Base-by-base conservation (phyloP, 2,888 invertebrate species). In the Sesia bembeciformis region DNA sequence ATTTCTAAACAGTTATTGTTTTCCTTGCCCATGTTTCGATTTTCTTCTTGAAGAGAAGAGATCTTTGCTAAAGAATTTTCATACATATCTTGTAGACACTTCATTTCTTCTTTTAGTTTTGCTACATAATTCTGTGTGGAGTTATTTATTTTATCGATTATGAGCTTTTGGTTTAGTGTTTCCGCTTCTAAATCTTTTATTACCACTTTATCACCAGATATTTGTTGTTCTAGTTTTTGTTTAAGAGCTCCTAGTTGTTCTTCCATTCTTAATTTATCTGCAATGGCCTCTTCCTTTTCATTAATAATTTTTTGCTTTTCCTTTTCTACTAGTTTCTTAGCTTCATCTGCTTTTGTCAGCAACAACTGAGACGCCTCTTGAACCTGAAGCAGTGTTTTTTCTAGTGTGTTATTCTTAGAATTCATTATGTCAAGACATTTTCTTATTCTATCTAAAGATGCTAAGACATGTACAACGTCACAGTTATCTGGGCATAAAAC, bases 261-360 rank as follows among this genome's bases (percentile, higher is more conserved):
- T 64, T 84, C 81, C 65, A 83, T 67, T 46, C 62, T 63, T 23
- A 71, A 55, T 68, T 68, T 76, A 50, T 82, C 81, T 59, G 60
- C 68, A 41, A 83, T 67, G 7, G 79, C 82, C 53, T 82, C 79
- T 66, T 87, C 86, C 66, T 87, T 87, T 62, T 88, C 88, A 59
- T 61, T 67, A 1, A 74, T 57, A 54, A 84, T 80, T 65, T 85
- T 88, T 65, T 76, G 78, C 66, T 81, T 84, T 66, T 88, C 88
- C 59, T 74, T 79, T 70, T 88, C 86, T 4, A 82, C 75, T 42
- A 83, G 64, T 62, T 67, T 78, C 61, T 79, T 84, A 4, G 86
- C 85, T 68, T 87, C 85, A 55, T 86, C 82, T 0, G 87, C 82
- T 74, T 88, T 88, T 51, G 63, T 75, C 59, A 81, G 66, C 46